These are phyloP conservation scores for Styela clava DNA, from an alignment of 23 tunicate species.

Conservation along the genomic window DNA sequence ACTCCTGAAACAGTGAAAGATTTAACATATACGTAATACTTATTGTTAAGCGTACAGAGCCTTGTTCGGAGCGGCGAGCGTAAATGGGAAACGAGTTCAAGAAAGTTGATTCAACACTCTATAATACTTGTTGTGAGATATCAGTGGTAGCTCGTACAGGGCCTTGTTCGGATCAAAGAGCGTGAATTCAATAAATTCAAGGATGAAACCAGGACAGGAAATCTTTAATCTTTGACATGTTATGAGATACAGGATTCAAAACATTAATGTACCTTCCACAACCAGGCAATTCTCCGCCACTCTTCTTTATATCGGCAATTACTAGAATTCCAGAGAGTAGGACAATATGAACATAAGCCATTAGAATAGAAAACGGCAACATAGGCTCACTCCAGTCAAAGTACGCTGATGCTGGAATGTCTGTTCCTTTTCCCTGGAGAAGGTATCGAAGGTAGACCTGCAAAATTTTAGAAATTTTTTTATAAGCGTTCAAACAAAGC, in stretches of 20 bases:
- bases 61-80: no score
- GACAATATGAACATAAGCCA: constrained; percentile 61
- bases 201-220: no score
- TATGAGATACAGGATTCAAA: no score
- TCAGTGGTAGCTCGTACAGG: no score
- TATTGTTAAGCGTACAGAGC: no score
- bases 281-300: constrained; percentile 50
- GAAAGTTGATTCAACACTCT: no score
- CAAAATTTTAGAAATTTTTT: neutral
- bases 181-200: no score
- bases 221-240: no score
- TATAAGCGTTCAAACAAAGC: neutral
- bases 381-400: constrained; percentile 86
- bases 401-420: constrained; percentile 43
- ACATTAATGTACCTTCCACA: neutral
- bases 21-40: no score
- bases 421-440: constrained; percentile 12
- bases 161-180: no score
- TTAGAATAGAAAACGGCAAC: constrained; percentile 67
- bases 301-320: constrained; percentile 41
- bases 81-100: no score
- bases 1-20: neutral
- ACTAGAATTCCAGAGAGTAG: constrained; percentile 43
- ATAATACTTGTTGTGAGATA: no score
- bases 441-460: constrained; percentile 43